Conservation (phyloP, 2,888 invertebrate species). For the Agonum fuliginosum region DNA sequence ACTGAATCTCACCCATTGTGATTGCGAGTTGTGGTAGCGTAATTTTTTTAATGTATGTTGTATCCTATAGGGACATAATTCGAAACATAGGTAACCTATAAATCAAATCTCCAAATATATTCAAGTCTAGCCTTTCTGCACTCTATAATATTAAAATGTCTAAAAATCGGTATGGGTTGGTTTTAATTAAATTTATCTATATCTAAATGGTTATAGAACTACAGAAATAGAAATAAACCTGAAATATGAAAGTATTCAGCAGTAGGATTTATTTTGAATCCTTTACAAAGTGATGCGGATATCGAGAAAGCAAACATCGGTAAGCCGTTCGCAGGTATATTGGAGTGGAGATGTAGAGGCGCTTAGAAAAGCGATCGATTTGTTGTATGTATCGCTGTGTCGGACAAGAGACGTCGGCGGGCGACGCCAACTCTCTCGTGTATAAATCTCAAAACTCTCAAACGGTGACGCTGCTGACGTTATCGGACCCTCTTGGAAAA, state of each 20-base stretch:
- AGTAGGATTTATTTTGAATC: slow-evolving; percentile 25
- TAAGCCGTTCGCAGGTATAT: slow-evolving; percentile 49
- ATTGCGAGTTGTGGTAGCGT: too few relatives aligned
- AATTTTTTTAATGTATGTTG: too few relatives aligned
- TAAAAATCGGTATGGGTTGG: too few relatives aligned
- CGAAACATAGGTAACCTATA: too few relatives aligned
- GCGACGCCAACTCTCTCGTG: slow-evolving; percentile 17
- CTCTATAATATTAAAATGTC: too few relatives aligned
- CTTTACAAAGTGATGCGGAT: slow-evolving; percentile 43
- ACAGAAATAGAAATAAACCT: slow-evolving; percentile 22
- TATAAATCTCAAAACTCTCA: slow-evolving; percentile 46
- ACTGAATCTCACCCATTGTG: too few relatives aligned
- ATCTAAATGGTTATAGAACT: slow-evolving; percentile 38
- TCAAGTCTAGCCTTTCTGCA: too few relatives aligned
- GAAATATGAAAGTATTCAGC: slow-evolving; percentile 50
- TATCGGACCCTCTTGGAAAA: not conserved
- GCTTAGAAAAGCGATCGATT: slow-evolving; percentile 55
- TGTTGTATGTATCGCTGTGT: slow-evolving; percentile 41
- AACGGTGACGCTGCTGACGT: slow-evolving; percentile 34
- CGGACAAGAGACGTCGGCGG: not conserved
- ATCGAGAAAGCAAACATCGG: slow-evolving; percentile 48
- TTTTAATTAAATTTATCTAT: too few relatives aligned
- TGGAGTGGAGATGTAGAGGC: too few relatives aligned
- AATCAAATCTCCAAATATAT: too few relatives aligned
- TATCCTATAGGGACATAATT: too few relatives aligned